phyloP scores from a whole-genome alignment of 2,888 invertebrate genomes.

The Dryobotodes eremita region DNA sequence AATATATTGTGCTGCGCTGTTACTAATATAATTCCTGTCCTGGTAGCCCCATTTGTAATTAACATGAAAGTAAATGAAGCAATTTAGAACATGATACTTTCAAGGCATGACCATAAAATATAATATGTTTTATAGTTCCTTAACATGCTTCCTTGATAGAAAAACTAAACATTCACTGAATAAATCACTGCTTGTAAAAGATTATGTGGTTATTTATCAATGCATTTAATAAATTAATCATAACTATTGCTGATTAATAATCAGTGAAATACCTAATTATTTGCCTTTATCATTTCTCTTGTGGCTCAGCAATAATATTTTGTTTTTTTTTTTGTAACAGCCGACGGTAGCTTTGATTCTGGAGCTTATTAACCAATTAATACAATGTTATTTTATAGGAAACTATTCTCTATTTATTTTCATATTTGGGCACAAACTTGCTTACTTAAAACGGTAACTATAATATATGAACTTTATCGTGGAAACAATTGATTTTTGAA shows the following conservation, averaged over 20 bases:
- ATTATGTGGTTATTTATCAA: slow-evolving; percentile 18
- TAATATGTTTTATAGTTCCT: slow-evolving; percentile 21
- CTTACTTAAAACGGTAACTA: neutral
- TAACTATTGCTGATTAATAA: slow-evolving; percentile 16
- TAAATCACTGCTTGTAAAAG: slow-evolving; percentile 8
- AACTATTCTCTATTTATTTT: neutral
- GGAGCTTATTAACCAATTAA: slow-evolving; percentile 12
- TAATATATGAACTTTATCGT: neutral
- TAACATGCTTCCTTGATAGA: slow-evolving; percentile 10
- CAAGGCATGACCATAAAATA: slow-evolving; percentile 7
- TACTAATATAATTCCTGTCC: slow-evolving; percentile 5
- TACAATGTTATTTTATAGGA: neutral
- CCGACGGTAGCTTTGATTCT: neutral
- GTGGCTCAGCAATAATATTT: neutral
- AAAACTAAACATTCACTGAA: neutral
- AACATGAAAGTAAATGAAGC: slow-evolving; percentile 35
- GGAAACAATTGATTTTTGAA: neutral
- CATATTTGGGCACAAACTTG: neutral
- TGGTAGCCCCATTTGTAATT: slow-evolving; percentile 17
- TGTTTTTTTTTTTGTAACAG: slow-evolving; percentile 17
- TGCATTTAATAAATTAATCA: slow-evolving; percentile 7
- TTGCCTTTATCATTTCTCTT: slow-evolving; percentile 17
- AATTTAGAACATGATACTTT: slow-evolving; percentile 36
- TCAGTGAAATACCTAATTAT: neutral
- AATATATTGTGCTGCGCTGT: neutral